phyloP scores from a whole-genome alignment of 2,888 invertebrate species.

The Idaea aversata region DNA sequence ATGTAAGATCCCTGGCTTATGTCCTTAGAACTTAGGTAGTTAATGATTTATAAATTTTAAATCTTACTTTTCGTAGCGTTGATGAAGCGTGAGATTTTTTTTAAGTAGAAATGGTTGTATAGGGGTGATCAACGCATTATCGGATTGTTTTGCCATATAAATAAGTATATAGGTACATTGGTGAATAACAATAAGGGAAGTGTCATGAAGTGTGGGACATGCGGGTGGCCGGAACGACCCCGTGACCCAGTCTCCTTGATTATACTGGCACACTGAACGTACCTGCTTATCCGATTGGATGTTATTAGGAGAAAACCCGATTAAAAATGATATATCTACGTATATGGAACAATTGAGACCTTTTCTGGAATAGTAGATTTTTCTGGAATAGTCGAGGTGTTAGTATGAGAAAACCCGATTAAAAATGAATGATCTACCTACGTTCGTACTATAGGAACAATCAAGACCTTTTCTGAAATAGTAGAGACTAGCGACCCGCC shows the following conservation, averaged over 20 bases:
- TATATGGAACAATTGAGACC: slow-evolving; percentile 14
- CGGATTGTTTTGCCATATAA: neutral
- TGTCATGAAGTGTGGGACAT: slow-evolving; percentile 24
- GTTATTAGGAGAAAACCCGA: slow-evolving; percentile 14
- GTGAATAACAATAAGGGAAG: slow-evolving; percentile 60
- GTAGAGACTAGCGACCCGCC: too few relatives aligned
- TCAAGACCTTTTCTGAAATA: too few relatives aligned
- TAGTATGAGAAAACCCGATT: slow-evolving; percentile 59
- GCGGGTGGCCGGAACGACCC: slow-evolving; percentile 57
- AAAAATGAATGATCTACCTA: slow-evolving; percentile 1
- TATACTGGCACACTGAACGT: slow-evolving; percentile 49
- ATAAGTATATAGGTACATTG: slow-evolving; percentile 21
- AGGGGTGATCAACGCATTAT: slow-evolving; percentile 38
- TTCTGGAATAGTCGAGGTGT: slow-evolving; percentile 28
- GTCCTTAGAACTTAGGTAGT: too few relatives aligned
- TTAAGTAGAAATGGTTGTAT: slow-evolving; percentile 31
- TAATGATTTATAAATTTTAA: too few relatives aligned
- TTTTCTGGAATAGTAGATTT: slow-evolving; percentile 6
- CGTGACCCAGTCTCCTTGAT: slow-evolving; percentile 62
- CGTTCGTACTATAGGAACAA: too few relatives aligned
- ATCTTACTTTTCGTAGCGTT: neutral
- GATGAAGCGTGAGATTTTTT: slow-evolving; percentile 19
- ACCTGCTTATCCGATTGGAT: slow-evolving; percentile 71
- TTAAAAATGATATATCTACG: slow-evolving; percentile 53
- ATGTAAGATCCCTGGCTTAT: too few relatives aligned